Evolutionary conservation across 2,888 invertebrate genomes (phyloP), one percentile per base, ranked within the genome.

Genomic region (Chaetoderma sp.): DNA sequence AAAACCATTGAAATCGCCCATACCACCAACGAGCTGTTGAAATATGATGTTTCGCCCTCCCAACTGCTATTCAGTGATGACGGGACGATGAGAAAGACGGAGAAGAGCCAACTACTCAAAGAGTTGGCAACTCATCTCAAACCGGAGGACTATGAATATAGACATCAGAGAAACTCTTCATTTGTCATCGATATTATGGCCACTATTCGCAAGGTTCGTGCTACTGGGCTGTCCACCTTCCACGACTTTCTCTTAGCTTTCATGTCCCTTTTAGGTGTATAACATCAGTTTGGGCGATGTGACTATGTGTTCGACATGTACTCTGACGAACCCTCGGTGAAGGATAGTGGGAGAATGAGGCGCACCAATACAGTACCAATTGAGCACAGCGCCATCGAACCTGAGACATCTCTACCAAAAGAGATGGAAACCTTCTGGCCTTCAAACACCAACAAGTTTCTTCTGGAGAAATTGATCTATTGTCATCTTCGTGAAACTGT

Each of bases 261-360:
- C 18, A 18, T 39, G 6, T 58, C 25, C 6, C 27, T 23, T 27
- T 4, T 21, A 60, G 18, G 10, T 13, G 36, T 55, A 49, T n/a
- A n/a, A 10, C 52, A 27, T 23, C 6, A 56, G 23, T 54, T 52
- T 27, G 50, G 60, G 16, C 25, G 52, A 30, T 60, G 60, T 25
- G 60, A 60, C 54, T 55, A 60, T 60, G 60, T 60, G 6, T 60
- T 60, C 23, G 60, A 60, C 54, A 8, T 60, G 32, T 60, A 60
- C 36, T 32, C 52, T 54, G 60, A 36, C 30, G 54, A 60, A 4
- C 13, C 60, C 23, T 60, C 60, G n/a, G 52, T 60, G 18, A 60
- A 60, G 33, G 60, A 56, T 16, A n/a, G n/a, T 36, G 39, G n/a
- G n/a, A 36, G 39, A 36, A 36, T 36, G 10, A 13, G n/a, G 39